These are phyloP conservation scores for Cheirogaleus medius DNA, from an alignment of 2,113 vertebrate species.

Conservation along the genomic window DNA sequence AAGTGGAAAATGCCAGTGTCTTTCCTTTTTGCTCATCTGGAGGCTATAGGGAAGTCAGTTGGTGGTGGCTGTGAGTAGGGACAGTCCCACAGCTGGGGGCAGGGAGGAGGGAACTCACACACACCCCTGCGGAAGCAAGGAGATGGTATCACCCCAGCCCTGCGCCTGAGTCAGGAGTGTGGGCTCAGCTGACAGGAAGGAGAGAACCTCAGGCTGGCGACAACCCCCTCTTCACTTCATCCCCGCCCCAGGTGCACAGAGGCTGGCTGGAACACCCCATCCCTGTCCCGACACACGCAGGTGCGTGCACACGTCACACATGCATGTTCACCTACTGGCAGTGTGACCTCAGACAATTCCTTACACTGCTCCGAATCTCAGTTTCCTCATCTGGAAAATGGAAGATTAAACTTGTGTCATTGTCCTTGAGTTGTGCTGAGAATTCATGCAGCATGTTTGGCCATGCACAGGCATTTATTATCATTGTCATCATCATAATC, in stretches of 20 bases:
- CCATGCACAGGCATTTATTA: not conserved
- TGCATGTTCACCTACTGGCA: not conserved
- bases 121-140: slow-evolving; percentile 64
- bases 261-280: not conserved
- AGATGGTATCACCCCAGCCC: slow-evolving; percentile 58
- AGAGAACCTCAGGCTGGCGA: not conserved
- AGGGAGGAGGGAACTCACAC: not conserved
- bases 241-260: not conserved
- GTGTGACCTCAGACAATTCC: not conserved
- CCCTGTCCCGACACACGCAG: not conserved
- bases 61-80: slow-evolving; percentile 25
- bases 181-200: slow-evolving; percentile 61
- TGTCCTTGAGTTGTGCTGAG: not conserved
- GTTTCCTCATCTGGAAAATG: not conserved
- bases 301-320: not conserved
- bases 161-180: accelerated
- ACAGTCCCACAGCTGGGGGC: not conserved
- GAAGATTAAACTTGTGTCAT: not conserved
- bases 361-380: not conserved
- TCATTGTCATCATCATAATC: not conserved
- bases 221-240: not conserved
- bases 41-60: not conserved
- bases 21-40: not conserved
- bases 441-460: not conserved
- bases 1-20: slow-evolving; percentile 54